Conservation (phyloP, 1,140 invertebrate species). For the Drosophila suzukii region DNA sequence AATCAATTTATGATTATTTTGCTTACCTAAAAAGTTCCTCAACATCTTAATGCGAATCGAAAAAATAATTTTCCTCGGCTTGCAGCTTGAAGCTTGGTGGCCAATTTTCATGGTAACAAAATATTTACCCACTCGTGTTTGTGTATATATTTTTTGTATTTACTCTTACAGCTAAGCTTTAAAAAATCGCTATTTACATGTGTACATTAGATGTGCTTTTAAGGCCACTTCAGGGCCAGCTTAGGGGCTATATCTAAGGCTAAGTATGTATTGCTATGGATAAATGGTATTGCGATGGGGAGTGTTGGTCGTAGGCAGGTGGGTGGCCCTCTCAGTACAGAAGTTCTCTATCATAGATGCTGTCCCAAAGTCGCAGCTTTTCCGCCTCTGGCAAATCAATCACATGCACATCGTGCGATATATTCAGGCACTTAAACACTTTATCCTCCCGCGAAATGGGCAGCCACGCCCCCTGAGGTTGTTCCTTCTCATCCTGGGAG, state of each 20-base stretch:
- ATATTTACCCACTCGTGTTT: constrained; percentile 13
- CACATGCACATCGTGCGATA: constrained; percentile 83
- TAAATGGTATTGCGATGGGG: constrained; percentile 16
- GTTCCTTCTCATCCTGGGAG: constrained; percentile 43
- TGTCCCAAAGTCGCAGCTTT: constrained; percentile 85
- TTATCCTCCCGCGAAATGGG: constrained; percentile 60
- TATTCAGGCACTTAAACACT: constrained; percentile 84
- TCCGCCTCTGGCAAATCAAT: constrained; percentile 85
- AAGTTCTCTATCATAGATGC: constrained; percentile 69
- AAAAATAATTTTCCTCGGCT: constrained; percentile 5
- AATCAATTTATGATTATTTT: neutral
- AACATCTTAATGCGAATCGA: neutral
- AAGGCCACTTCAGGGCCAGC: constrained; percentile 56
- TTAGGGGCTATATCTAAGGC: constrained; percentile 45
- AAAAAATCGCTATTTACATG: constrained; percentile 62
- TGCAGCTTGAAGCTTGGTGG: neutral
- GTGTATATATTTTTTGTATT: constrained; percentile 23
- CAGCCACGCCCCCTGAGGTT: constrained; percentile 41
- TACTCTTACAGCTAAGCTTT: constrained; percentile 51
- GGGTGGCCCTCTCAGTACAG: constrained; percentile 46
- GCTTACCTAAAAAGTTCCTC: neutral
- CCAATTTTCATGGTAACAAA: constrained; percentile 13
- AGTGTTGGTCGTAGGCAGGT: neutral
- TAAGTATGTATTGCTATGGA: constrained; percentile 21
- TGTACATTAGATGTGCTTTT: constrained; percentile 71